Evolutionary conservation across 2,888 invertebrate genomes (phyloP).

Genomic region (Hydrotaea diabolus): DNA sequence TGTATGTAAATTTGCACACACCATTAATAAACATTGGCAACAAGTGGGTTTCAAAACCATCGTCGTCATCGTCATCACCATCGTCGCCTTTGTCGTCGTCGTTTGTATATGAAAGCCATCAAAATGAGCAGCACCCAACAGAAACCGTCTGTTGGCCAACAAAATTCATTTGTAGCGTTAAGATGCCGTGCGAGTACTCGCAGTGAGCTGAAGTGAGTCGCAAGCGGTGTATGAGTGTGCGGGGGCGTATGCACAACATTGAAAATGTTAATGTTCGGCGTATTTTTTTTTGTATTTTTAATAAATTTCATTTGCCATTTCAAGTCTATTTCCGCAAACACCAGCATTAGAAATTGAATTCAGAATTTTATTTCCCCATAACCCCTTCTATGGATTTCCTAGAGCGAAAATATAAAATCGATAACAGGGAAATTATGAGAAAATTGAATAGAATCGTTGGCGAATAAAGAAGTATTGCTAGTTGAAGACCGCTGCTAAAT

Average conservation of each 20-base stretch:
- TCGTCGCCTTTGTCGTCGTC: too few species aligned
- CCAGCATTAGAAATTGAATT: too few species aligned
- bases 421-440: too few species aligned
- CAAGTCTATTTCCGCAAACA: not conserved
- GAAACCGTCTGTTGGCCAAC: not conserved
- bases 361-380: too few species aligned
- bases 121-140: not conserved
- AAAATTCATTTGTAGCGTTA: not conserved
- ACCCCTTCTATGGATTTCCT: too few species aligned
- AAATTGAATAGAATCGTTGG: too few species aligned
- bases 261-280: slow-evolving; percentile 10
- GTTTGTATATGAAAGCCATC: not conserved
- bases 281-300: not conserved
- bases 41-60: not conserved
- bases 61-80: too few species aligned
- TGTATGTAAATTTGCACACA: not conserved
- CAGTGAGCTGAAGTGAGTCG: not conserved
- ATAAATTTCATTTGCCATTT: not conserved
- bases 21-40: not conserved
- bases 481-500: too few species aligned
- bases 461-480: too few species aligned
- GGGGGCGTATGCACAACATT: not conserved
- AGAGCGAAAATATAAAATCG: too few species aligned
- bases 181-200: not conserved
- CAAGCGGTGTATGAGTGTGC: not conserved